Evolutionary conservation across 2,888 invertebrate species (phyloP).

Genomic region (Rhorus exstirpatorius): DNA sequence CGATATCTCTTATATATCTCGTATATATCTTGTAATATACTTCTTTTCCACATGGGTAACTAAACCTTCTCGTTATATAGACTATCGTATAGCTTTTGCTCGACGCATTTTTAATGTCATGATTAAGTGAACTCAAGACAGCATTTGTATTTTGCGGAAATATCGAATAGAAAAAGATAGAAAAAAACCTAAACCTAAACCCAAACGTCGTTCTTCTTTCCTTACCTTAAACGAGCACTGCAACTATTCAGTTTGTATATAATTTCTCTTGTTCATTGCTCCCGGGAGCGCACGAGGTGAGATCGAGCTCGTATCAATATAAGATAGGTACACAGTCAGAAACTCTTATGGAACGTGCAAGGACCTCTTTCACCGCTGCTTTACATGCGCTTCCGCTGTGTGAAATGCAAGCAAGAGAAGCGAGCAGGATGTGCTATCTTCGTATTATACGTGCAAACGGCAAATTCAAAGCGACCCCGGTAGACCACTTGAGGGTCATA

Average conservation of each 20-base stretch:
- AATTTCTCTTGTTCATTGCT: conserved; percentile 56
- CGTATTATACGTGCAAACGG: conserved; percentile 47
- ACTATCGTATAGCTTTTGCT: too few species aligned
- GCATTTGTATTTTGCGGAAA: not conserved
- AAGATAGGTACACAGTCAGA: conserved; percentile 52
- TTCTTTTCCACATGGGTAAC: too few species aligned
- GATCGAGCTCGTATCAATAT: conserved; percentile 62
- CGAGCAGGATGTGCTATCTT: conserved; percentile 27
- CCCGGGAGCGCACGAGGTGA: conserved; percentile 47
- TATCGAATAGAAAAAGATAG: too few species aligned
- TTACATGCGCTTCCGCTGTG: conserved; percentile 43
- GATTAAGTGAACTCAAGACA: too few species aligned
- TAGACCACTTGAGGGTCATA: conserved; percentile 70
- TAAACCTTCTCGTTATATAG: too few species aligned
- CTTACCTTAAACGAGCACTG: not conserved
- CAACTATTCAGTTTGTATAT: conserved; percentile 51
- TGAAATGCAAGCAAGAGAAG: conserved; percentile 12
- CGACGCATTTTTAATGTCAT: too few species aligned
- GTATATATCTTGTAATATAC: too few species aligned
- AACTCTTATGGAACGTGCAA: conserved; percentile 35
- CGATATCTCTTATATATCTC: too few species aligned
- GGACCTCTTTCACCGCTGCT: conserved; percentile 55
- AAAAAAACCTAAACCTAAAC: not conserved
- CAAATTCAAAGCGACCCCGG: conserved; percentile 67
- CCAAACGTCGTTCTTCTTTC: not conserved